Base-by-base conservation (phyloP, 2,888 invertebrate genomes). In the Acleris emargana region DNA sequence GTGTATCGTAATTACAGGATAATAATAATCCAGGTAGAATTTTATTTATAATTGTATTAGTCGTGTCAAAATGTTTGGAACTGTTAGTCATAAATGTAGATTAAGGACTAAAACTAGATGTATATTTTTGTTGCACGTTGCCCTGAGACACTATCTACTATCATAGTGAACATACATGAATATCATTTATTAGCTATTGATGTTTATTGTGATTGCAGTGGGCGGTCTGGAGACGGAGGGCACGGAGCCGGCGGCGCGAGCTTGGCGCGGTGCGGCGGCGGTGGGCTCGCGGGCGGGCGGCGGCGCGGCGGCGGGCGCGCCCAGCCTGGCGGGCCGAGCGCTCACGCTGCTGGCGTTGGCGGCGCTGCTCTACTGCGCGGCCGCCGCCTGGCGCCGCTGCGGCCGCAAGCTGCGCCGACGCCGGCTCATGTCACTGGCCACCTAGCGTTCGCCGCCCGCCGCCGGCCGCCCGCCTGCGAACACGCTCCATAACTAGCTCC, bases 231-330 rank as follows among this genome's bases (percentile, higher is more conserved):
- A 86, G 20, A 78, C 83, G 42, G 91, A 89, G 67, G 93, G 84
- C 49, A 89, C 87, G 5, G 88, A 93, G 67, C 88, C 91, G 11
- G 94, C 93, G 5, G 85, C 93, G 17, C 91, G 93, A 69, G 93
- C 93, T 17, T 94, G 94, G 94, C 87, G 94, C 7, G 93, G 93
- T 13, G 91, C 92, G 11, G 91, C 85, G 13, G 89, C 86, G 0
- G 87, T 82, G 1, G 47, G 76, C 78, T 0, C 68, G 74, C 1
- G 58, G 52, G 18, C 20, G 52, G 45, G 16, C 80, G 25, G 87
- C 84, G 42, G 83, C 82, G 1, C 76, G 78, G 1, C 67, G 73
- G 2, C 79, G 75, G 25, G 71, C 68, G 3, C 78, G 67, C 54
- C 86, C 70, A 72, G 72, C 28, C 68, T 82, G 42, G 67, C 74